phyloP scores from a whole-genome alignment of 92 coral and sea anemone genomes.

The Epizoanthus scotinus region DNA sequence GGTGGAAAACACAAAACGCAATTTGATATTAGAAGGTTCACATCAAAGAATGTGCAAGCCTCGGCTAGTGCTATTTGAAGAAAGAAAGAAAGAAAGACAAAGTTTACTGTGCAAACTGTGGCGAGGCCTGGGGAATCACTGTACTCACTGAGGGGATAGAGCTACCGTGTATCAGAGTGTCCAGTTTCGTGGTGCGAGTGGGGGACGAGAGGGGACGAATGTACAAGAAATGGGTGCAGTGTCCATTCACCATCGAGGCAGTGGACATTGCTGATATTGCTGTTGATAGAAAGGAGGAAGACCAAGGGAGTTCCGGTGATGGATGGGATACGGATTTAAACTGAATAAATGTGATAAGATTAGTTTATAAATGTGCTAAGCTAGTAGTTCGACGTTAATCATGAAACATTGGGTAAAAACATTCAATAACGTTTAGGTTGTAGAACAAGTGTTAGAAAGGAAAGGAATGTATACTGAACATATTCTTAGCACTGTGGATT shows the following conservation, averaged over 20 bases:
- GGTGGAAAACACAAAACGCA: too few species aligned
- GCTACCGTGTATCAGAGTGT: conserved; percentile 76
- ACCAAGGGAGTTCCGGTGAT: conserved; percentile 5
- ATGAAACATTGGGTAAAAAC: too few species aligned
- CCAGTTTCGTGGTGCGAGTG: conserved; percentile 57
- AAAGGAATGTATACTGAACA: too few species aligned
- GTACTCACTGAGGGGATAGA: conserved; percentile 60
- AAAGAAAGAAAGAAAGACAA: conserved; percentile 67
- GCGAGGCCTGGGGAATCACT: conserved; percentile 83
- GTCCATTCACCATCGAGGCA: conserved; percentile 63
- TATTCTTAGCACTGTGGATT: too few species aligned
- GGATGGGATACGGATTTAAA: conserved; percentile 29
- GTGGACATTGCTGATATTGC: conserved; percentile 51
- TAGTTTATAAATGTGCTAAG: too few species aligned
- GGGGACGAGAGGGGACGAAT: conserved; percentile 39
- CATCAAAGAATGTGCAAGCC: too few species aligned
- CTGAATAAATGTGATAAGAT: background rate
- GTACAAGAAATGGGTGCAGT: conserved; percentile 75
- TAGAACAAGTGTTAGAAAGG: too few species aligned
- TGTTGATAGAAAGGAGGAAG: background rate
- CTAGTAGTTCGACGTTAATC: too few species aligned
- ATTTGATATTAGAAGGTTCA: too few species aligned
- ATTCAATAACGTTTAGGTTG: too few species aligned
- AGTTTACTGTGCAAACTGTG: conserved; percentile 66
- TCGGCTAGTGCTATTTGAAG: too few species aligned